phyloP scores from a whole-genome alignment of 2,113 vertebrate species.

The cattle (Bos taurus) region ARS-UCD2.0 NC_037330.1:102129501-102130000 shows the following conservation, averaged over 20 bases:
- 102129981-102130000: not conserved
- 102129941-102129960: rapidly evolving
- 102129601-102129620: not conserved
- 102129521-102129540: not conserved
- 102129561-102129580: not conserved
- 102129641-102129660: not conserved
- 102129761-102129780: not conserved
- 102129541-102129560: not conserved
- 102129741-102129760: conserved; percentile 13
- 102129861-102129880: not conserved
- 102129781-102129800: not conserved
- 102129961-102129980: not conserved
- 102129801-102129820: not conserved
- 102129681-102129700: not conserved
- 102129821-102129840: not conserved
- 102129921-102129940: not conserved
- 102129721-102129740: not conserved
- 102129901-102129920: rapidly evolving
- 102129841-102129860: not conserved
- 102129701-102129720: not conserved
- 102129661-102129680: not conserved
- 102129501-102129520: not conserved
- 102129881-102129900: not conserved
- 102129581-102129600: not conserved
- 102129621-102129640: not conserved